These are phyloP conservation scores for Tanytarsus gracilentus DNA, from an alignment of 2,888 invertebrate species.

Conservation along the genomic window DNA sequence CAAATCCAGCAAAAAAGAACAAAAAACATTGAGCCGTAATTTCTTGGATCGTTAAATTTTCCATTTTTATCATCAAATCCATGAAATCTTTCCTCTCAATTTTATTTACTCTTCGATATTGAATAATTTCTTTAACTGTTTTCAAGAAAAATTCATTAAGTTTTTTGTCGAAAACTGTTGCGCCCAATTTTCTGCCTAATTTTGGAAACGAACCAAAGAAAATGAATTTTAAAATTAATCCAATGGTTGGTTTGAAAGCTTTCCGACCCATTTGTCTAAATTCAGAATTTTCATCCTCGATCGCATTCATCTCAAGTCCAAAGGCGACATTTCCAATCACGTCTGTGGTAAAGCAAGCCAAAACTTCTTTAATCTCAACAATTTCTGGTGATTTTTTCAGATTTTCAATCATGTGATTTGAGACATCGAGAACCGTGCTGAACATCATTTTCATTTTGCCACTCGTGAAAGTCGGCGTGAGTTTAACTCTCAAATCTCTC, in stretches of 20 bases:
- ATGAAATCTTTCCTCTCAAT: conserved; percentile 31
- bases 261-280: conserved; percentile 33
- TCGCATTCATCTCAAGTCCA: conserved; percentile 35
- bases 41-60: conserved; percentile 36
- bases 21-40: conserved; percentile 47
- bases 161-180: neutral
- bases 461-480: conserved; percentile 31
- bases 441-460: conserved; percentile 35
- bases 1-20: conserved; percentile 53
- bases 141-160: conserved; percentile 31
- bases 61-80: neutral
- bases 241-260: no score
- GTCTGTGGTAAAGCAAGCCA: conserved; percentile 31
- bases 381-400: neutral
- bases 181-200: neutral
- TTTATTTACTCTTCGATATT: conserved; percentile 37
- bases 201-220: no score
- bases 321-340: conserved; percentile 37
- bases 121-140: conserved; percentile 37
- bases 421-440: conserved; percentile 34
- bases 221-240: no score
- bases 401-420: conserved; percentile 30
- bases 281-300: conserved; percentile 34
- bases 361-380: conserved; percentile 31
- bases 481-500: conserved; percentile 30